phyloP scores from a whole-genome alignment of 2,113 vertebrate genomes.

The Rhinogobius similis region DNA sequence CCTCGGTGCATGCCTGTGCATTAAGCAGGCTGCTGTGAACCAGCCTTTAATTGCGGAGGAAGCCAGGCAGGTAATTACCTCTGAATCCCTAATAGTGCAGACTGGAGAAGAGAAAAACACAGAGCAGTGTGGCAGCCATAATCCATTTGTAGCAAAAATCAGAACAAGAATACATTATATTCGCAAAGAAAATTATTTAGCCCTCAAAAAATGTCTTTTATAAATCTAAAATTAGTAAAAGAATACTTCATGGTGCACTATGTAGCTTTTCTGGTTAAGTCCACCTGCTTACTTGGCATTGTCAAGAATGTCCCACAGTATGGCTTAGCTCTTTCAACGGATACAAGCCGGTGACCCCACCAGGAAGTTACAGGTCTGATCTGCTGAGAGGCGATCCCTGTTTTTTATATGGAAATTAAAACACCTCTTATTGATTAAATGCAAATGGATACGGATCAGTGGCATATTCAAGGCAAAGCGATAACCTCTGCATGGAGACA shows the following conservation, averaged over 20 bases:
- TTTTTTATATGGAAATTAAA: background rate
- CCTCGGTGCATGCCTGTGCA: constrained; percentile 87
- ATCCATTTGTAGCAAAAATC: no score
- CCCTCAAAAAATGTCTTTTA: background rate
- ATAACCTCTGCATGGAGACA: no score
- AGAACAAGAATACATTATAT: background rate
- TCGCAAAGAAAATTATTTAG: background rate
- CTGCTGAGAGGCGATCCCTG: background rate
- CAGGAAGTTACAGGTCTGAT: background rate
- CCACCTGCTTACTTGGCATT: no score
- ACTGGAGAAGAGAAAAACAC: constrained; percentile 74
- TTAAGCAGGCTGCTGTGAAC: constrained; percentile 89
- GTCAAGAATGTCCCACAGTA: no score
- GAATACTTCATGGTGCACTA: no score
- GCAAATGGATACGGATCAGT: background rate
- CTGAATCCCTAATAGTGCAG: constrained; percentile 89
- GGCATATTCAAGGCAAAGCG: no score
- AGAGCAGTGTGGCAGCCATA: background rate
- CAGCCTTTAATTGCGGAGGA: constrained; percentile 84
- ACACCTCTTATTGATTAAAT: background rate
- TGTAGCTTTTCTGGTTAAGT: no score
- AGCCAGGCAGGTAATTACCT: constrained; percentile 97
- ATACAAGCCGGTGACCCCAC: no score
- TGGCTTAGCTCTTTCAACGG: no score
- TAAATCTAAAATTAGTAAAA: background rate